phyloP scores from a whole-genome alignment of 2,113 vertebrate species.

The Gadus chalcogrammus region DNA sequence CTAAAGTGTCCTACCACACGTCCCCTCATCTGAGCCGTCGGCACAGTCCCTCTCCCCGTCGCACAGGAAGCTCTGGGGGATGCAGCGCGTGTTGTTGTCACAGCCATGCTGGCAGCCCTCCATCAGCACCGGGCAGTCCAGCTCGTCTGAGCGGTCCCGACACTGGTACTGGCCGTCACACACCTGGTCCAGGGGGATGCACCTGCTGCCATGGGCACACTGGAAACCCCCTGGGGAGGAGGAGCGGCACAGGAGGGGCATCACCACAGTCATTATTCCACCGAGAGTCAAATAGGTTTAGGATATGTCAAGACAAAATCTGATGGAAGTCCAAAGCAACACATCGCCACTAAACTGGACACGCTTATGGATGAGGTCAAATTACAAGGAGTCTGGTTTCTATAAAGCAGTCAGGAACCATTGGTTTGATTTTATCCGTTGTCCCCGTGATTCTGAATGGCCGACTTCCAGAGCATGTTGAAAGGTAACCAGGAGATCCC shows the following conservation, averaged over 20 bases:
- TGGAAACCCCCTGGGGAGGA: constrained; percentile 49
- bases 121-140: constrained; percentile 58
- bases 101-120: constrained; percentile 76
- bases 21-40: constrained; percentile 76
- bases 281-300: too few relatives aligned
- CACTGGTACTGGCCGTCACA: constrained; percentile 81
- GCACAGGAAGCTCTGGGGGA: constrained; percentile 81
- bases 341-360: too few relatives aligned
- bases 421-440: too few relatives aligned
- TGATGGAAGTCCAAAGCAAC: too few relatives aligned
- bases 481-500: neutral
- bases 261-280: too few relatives aligned
- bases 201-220: constrained; percentile 69
- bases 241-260: too few relatives aligned
- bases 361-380: too few relatives aligned
- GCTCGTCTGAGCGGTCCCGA: constrained; percentile 80
- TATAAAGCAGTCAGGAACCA: too few relatives aligned
- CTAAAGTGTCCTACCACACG: constrained; percentile 61
- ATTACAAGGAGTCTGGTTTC: too few relatives aligned
- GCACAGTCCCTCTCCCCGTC: constrained; percentile 81
- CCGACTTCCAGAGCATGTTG: too few relatives aligned
- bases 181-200: constrained; percentile 68
- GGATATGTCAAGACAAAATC: too few relatives aligned
- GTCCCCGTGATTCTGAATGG: too few relatives aligned
- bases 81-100: constrained; percentile 73